Percentiles rank a stretch among this genome's conserved stretches.
These are phyloP conservation scores for Nilaparvata lugens DNA, from an alignment of 1,140 invertebrate species.

Conservation along the genomic window DNA sequence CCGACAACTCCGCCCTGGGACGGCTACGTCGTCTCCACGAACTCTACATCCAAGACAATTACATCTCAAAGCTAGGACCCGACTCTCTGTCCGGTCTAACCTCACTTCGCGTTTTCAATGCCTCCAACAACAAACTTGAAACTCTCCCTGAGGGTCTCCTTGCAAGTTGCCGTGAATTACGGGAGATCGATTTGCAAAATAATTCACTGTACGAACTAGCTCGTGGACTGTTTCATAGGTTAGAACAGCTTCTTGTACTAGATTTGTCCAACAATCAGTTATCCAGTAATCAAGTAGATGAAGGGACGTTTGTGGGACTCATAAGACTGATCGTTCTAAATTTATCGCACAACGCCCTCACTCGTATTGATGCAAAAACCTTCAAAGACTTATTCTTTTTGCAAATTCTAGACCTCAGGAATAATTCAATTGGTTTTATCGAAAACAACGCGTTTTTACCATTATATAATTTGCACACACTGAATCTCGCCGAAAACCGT, in stretches of 20 bases:
- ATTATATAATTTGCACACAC: conserved; percentile 74
- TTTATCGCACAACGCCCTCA: conserved; percentile 73
- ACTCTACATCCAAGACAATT: conserved; percentile 71
- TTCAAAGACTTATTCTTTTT: conserved; percentile 82
- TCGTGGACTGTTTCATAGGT: conserved; percentile 67
- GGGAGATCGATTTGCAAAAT: conserved; percentile 74
- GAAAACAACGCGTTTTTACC: conserved; percentile 79
- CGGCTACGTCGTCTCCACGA: conserved; percentile 62
- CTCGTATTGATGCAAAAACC: conserved; percentile 67
- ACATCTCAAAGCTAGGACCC: conserved; percentile 66
- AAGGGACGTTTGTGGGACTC: conserved; percentile 72
- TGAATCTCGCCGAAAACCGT: conserved; percentile 77
- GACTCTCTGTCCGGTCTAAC: conserved; percentile 64
- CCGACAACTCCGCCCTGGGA: conserved; percentile 60
- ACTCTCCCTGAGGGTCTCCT: conserved; percentile 69
- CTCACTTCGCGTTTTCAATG: conserved; percentile 66
- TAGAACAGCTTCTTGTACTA: conserved; percentile 73
- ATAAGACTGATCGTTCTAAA: conserved; percentile 76
- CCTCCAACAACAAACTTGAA: conserved; percentile 71
- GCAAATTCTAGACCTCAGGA: conserved; percentile 76
- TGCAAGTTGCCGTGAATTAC: conserved; percentile 59
- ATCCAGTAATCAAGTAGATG: conserved; percentile 68
- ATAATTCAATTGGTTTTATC: conserved; percentile 78
- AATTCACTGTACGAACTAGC: conserved; percentile 71
- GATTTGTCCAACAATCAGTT: conserved; percentile 82